Base-by-base conservation (phyloP, 2,888 invertebrate species). In the Chymomyza fuscimana region DNA sequence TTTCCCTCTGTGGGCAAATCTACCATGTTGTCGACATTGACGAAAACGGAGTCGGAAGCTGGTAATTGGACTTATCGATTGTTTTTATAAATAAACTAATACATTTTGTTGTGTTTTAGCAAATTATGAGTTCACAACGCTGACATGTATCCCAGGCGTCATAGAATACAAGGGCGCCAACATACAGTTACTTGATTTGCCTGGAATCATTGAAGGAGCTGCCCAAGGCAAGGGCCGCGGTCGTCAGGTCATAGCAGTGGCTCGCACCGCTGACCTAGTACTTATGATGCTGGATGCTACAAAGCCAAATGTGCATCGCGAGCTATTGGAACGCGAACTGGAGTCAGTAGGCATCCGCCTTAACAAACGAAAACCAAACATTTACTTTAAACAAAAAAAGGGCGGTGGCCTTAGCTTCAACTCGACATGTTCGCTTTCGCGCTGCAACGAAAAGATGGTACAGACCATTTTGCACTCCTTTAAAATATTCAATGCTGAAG, bases 281-380 rank as follows among this genome's bases (percentile, higher is more conserved):
- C 93, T 99, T 32, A 99, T 99, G 97, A 99, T 99, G 99, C 92
- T 99, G 91, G 99, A 99, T 91, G 99, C 99, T 0, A 98, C 98
- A 0, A 99, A 99, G 92, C 98, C 98, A 67, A 98, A 99, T 89
- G 97, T 98, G 56, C 99, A 99, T 91, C 94, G 97, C 73, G 95
- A 96, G 76, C 93, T 99, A 68, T 93, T 99, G 36, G 99, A 99
- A 91, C 95, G 94, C 76, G 99, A 99, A 92, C 93, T 99, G 91
- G 99, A 99, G 93, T 96, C 97, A 87, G 99, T 99, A 40, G 99
- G 99, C 72, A 99, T 99, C 86, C 93, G 99, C 86, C 94, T 99
- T 72, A 99, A 99, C 92, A 98, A 97, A 92, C 93, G 93, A 69
- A 98, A 97, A 92, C 99, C 99, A 4, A 98, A 99, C 91, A 99